Percentiles rank a stretch among this genome's conserved stretches.
phyloP scores from a whole-genome alignment of 2,888 invertebrate species.

The Deroplatys truncata region DNA sequence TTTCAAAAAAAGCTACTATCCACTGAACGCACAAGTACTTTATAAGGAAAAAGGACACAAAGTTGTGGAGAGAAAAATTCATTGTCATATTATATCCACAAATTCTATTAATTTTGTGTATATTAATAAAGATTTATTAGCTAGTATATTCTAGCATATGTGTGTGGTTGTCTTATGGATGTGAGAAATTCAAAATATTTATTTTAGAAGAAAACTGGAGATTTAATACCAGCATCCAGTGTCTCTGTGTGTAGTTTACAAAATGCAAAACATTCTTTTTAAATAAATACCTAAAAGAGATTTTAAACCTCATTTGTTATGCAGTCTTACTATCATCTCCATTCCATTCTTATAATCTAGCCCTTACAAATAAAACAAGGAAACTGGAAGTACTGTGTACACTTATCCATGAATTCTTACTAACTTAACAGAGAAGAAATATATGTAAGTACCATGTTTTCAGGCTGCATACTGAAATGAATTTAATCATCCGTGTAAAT shows the following conservation, averaged over 20 bases:
- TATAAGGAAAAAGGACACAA: not conserved
- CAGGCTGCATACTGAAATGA: too few relatives aligned
- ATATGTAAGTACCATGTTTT: too few relatives aligned
- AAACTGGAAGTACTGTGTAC: too few relatives aligned
- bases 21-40: conserved; percentile 3
- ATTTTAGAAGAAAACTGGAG: not conserved
- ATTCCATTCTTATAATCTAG: too few relatives aligned
- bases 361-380: too few relatives aligned
- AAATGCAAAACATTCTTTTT: too few relatives aligned
- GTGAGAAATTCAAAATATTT: not conserved
- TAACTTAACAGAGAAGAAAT: too few relatives aligned
- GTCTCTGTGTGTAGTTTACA: not conserved
- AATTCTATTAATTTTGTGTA: not conserved
- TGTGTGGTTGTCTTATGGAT: not conserved
- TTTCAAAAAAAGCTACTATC: not conserved
- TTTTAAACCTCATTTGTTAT: too few relatives aligned
- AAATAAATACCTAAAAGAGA: too few relatives aligned
- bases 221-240: not conserved
- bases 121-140: not conserved
- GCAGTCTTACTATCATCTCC: too few relatives aligned
- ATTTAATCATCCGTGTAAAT: too few relatives aligned
- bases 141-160: not conserved
- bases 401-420: too few relatives aligned
- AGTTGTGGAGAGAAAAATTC: not conserved
- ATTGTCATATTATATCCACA: not conserved